Evolutionary conservation across 2,888 invertebrate species (phyloP).

Genomic region (Itoplectis maculator): DNA sequence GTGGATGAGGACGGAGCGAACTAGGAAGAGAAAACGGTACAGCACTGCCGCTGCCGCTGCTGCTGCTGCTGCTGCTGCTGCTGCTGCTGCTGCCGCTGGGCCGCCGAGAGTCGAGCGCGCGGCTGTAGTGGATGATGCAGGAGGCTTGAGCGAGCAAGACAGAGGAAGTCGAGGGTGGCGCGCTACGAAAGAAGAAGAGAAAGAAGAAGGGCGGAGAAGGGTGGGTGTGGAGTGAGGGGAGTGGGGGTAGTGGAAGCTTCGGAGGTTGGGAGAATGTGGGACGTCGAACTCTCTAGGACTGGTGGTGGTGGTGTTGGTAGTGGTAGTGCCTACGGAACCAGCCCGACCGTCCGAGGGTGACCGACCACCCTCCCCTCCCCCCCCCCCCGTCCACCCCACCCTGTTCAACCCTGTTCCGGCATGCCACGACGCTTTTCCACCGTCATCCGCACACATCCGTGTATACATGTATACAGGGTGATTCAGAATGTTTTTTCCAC

Average conservation of each 20-base stretch:
- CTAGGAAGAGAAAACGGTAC: slow-evolving; percentile 45
- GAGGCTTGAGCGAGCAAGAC: slow-evolving; percentile 38
- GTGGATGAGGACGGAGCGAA: slow-evolving; percentile 64
- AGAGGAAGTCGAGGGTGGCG: slow-evolving; percentile 40
- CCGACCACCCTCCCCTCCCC: slow-evolving; percentile 34
- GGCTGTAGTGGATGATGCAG: slow-evolving; percentile 26
- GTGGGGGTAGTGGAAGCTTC: slow-evolving; percentile 54
- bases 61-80: no score
- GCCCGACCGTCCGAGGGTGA: slow-evolving; percentile 45
- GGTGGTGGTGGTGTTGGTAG: slow-evolving; percentile 34
- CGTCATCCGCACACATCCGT: slow-evolving; percentile 35
- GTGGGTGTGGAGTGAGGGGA: slow-evolving; percentile 26
- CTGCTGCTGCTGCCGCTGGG: no score
- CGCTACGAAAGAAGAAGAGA: slow-evolving; percentile 18
- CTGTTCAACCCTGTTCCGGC: slow-evolving; percentile 45
- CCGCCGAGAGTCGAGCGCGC: slow-evolving; percentile 6
- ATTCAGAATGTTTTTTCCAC: no score
- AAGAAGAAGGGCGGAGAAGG: neutral
- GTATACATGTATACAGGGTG: no score
- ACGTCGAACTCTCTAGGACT: slow-evolving; percentile 79
- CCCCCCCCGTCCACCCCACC: slow-evolving; percentile 14
- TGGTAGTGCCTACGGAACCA: slow-evolving; percentile 48
- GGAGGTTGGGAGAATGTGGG: slow-evolving; percentile 77
- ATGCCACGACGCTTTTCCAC: slow-evolving; percentile 41
- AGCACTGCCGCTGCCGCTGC: no score